phyloP scores from a whole-genome alignment of 2,113 vertebrate genomes.

The Leptodactylus fuscus region DNA sequence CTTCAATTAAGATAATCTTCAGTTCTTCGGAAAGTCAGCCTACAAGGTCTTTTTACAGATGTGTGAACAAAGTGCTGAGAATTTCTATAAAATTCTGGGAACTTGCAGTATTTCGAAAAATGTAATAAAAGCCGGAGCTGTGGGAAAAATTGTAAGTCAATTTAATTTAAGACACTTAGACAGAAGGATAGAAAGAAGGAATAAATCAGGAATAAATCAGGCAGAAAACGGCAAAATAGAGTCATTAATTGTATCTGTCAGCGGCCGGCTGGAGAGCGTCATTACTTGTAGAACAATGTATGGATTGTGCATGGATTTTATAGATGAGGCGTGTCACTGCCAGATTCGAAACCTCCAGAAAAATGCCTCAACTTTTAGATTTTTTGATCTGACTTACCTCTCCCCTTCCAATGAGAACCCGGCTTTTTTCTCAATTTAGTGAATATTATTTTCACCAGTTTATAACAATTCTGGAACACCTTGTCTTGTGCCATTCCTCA shows the following conservation, averaged over 20 bases:
- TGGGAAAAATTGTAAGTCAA: slow-evolving; percentile 20
- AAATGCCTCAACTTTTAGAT: too few species aligned
- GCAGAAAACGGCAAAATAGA: neutral
- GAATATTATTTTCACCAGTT: too few species aligned
- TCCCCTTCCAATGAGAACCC: too few species aligned
- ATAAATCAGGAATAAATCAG: slow-evolving; percentile 23
- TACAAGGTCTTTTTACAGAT: slow-evolving; percentile 21
- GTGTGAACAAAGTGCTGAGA: slow-evolving; percentile 38
- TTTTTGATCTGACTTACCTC: too few species aligned
- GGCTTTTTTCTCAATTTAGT: too few species aligned
- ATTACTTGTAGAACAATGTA: neutral
- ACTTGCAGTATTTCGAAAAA: slow-evolving; percentile 17
- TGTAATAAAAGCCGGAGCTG: slow-evolving; percentile 25
- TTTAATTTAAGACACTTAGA: slow-evolving; percentile 19
- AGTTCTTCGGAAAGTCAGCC: slow-evolving; percentile 11
- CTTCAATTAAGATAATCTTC: slow-evolving; percentile 42
- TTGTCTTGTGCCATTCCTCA: too few species aligned
- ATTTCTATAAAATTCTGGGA: slow-evolving; percentile 45
- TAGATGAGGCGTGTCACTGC: neutral
- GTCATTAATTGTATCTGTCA: slow-evolving; percentile 31
- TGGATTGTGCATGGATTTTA: neutral
- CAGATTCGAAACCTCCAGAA: neutral
- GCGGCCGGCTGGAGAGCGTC: neutral
- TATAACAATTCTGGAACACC: too few species aligned
- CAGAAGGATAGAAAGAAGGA: neutral